phyloP scores from a whole-genome alignment of 2,113 vertebrate species.

The Cisticola juncidis region DNA sequence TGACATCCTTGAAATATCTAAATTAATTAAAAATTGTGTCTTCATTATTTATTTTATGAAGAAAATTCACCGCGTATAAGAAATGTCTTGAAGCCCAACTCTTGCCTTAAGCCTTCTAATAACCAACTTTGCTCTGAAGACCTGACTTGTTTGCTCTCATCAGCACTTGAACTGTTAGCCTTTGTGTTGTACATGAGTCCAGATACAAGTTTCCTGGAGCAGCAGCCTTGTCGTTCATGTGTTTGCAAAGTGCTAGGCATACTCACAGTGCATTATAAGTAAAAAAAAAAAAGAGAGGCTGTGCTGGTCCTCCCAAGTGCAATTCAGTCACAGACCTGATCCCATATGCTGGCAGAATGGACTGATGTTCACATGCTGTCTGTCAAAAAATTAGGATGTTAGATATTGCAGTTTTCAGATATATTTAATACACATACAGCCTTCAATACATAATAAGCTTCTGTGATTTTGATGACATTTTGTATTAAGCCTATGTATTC shows the following conservation, averaged over 20 bases:
- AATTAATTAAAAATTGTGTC: not conserved
- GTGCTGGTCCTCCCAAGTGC: not conserved
- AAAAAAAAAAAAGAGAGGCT: not conserved
- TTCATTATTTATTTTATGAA: not conserved
- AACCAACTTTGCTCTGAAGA: not conserved
- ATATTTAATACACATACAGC: not conserved
- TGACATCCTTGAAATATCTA: not conserved
- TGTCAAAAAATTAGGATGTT: not conserved
- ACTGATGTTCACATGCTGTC: not conserved
- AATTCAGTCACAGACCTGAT: not conserved
- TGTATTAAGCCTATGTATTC: not conserved
- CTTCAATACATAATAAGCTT: not conserved
- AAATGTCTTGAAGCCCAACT: not conserved
- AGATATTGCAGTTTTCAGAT: not conserved
- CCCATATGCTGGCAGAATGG: not conserved
- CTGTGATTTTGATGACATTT: not conserved
- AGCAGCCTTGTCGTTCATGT: not conserved
- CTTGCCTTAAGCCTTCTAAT: not conserved
- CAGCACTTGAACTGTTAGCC: slow-evolving; percentile 21
- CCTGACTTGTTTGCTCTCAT: not conserved
- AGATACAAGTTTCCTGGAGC: not conserved
- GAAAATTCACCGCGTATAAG: not conserved
- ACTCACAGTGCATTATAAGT: not conserved
- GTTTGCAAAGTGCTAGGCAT: not conserved
- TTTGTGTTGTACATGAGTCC: not conserved